phyloP scores from a whole-genome alignment of 2,113 vertebrate genomes.

The Erpornis zantholeuca region DNA sequence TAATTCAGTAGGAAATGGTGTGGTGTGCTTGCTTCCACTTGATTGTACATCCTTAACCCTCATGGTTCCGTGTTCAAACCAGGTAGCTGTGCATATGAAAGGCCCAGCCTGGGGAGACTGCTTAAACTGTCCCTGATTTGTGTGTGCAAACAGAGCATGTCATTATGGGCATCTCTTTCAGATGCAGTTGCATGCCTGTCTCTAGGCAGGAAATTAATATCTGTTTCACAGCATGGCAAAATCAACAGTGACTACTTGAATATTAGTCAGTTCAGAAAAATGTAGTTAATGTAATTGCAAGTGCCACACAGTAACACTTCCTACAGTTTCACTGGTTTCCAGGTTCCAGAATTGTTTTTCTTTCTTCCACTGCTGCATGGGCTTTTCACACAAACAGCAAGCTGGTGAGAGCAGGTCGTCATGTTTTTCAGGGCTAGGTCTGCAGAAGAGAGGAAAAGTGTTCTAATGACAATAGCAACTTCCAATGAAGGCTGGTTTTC shows the following conservation, averaged over 20 bases:
- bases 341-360: not conserved
- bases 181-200: not conserved
- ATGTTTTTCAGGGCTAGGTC: not conserved
- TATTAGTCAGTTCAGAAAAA: not conserved
- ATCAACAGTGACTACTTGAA: not conserved
- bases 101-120: not conserved
- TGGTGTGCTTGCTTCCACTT: not conserved
- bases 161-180: not conserved
- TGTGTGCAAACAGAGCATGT: not conserved
- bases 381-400: not conserved
- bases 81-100: not conserved
- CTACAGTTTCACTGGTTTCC: not conserved
- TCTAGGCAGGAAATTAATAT: slow-evolving; percentile 9
- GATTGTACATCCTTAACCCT: not conserved
- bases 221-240: not conserved
- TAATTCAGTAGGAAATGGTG: not conserved
- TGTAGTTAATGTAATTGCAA: not conserved
- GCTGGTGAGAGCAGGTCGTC: not conserved
- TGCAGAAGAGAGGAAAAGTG: not conserved
- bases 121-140: not conserved
- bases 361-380: not conserved
- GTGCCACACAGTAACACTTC: not conserved
- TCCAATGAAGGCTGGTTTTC: not conserved
- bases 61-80: not conserved
- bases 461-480: not conserved